A percentile compares a stretch with the other conserved stretches of the same genome.
These are phyloP conservation scores for Pyxicephalus adspersus DNA, from an alignment of 2,113 vertebrate genomes.

Conservation along the genomic window DNA sequence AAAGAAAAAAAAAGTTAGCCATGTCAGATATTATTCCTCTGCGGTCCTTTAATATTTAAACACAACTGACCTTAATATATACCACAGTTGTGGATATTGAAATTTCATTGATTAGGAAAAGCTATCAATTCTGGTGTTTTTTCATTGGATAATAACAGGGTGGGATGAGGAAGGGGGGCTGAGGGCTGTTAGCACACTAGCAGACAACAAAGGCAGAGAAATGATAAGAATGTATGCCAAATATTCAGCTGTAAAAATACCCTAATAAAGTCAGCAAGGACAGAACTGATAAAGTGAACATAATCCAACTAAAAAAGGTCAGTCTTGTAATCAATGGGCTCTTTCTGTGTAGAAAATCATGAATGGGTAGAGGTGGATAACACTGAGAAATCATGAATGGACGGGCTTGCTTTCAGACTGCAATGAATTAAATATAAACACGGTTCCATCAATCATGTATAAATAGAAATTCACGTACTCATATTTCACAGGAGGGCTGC, in stretches of 20 bases:
- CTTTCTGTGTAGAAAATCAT: not conserved
- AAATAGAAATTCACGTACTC: too few species aligned
- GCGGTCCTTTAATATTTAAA: too few species aligned
- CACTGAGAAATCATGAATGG: conserved; percentile 1
- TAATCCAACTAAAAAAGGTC: not conserved
- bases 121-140: conserved; percentile 8
- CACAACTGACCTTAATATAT: too few species aligned
- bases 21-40: too few species aligned
- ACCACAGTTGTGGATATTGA: not conserved
- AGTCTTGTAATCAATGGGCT: not conserved
- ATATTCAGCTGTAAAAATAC: not conserved
- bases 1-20: too few species aligned
- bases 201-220: conserved; percentile 23
- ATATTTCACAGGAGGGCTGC: too few species aligned
- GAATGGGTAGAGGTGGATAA: conserved; percentile 11
- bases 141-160: conserved; percentile 25
- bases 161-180: not conserved
- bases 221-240: conserved; percentile 18
- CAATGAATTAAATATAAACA: not conserved
- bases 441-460: too few species aligned
- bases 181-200: conserved; percentile 18
- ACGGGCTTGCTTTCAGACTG: not conserved
- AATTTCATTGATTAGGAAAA: not conserved
- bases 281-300: too few species aligned
- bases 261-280: not conserved